Base-by-base conservation (phyloP, 2,888 invertebrate species). In the Drymonia ruficornis region DNA sequence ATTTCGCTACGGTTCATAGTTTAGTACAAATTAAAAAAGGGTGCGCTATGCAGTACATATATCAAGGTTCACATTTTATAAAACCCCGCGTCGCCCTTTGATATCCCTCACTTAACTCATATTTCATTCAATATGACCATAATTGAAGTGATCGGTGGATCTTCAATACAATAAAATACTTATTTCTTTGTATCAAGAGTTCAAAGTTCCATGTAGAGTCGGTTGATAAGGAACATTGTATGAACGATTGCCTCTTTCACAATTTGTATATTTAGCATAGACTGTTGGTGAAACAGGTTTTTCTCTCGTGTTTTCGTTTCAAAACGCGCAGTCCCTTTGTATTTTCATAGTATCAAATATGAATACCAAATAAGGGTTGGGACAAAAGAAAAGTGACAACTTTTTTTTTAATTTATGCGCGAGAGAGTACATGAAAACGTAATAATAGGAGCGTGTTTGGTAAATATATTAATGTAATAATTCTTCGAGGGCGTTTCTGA, bases 331-430 rank as follows among this genome's bases (percentile, higher is more conserved):
- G 83, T 84, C 87, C 88, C 89, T 89, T 92, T 92, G 90, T 92
- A 84, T 83, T 87, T 88, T 81, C 89, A 85, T 87, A 91, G 87
- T 88, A 88, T 89, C 89, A 89, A 91, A 91, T 89, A 92, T 92
- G 91, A 92, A 91, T 91, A 92, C 91, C 89, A 91, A 91, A 91
- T 91, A 89, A 91, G 91, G 92, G 91, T 87, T 85, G 84, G 87
- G 82, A 91, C 90, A 91, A 92, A 90, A 90, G 90, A 89, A 90
- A 87, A 87, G 85, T 88, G 90, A 84, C 90, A 89, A 83, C 84
- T 82, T 87, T 80, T 47, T 45, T 47, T 91, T 92, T 91, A 91
- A 92, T 91, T 91, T 92, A 92, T 92, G 87, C 87, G 77, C 77
- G 81, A 87, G 81, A 83, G 87, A 91, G 91, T 92, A 91, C 91